Conservation (phyloP, 2,888 invertebrate genomes). For the Melikaiella ostensackeni region DNA sequence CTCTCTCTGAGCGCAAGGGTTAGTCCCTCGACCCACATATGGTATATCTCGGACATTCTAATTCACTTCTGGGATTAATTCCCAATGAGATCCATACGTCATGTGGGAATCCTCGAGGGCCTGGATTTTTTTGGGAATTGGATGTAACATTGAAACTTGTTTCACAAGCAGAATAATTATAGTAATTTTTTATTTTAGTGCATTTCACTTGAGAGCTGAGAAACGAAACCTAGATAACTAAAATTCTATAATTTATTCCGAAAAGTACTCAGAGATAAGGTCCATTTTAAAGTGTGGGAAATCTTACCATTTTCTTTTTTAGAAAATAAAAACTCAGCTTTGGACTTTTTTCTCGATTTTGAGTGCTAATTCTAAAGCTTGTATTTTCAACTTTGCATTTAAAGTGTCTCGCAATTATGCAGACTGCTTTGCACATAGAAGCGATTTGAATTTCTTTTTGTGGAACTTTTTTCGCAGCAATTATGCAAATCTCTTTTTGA, state of each 20-base stretch:
- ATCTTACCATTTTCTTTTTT: too few relatives aligned
- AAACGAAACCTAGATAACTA: too few relatives aligned
- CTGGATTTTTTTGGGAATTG: background rate
- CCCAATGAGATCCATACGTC: background rate
- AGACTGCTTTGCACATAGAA: background rate
- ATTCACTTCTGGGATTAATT: constrained; percentile 8
- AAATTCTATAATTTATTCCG: too few relatives aligned
- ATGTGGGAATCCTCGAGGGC: background rate
- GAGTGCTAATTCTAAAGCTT: too few relatives aligned
- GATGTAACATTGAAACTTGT: background rate
- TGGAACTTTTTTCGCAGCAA: background rate
- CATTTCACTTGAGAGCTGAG: too few relatives aligned
- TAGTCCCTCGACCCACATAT: background rate
- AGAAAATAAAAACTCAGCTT: too few relatives aligned
- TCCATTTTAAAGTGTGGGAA: too few relatives aligned
- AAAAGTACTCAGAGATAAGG: too few relatives aligned
- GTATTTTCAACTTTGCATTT: too few relatives aligned
- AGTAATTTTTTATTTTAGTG: too few relatives aligned
- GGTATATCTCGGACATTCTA: background rate
- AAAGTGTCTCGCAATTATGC: background rate
- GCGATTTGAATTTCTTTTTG: background rate
- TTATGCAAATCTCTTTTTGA: background rate
- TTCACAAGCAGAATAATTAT: background rate
- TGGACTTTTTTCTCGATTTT: too few relatives aligned
- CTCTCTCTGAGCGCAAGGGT: background rate